A percentile compares a stretch with the other conserved stretches of the same genome.
phyloP scores from a whole-genome alignment of 2,113 vertebrate species.

The Corythornis madagascariensis region DNA sequence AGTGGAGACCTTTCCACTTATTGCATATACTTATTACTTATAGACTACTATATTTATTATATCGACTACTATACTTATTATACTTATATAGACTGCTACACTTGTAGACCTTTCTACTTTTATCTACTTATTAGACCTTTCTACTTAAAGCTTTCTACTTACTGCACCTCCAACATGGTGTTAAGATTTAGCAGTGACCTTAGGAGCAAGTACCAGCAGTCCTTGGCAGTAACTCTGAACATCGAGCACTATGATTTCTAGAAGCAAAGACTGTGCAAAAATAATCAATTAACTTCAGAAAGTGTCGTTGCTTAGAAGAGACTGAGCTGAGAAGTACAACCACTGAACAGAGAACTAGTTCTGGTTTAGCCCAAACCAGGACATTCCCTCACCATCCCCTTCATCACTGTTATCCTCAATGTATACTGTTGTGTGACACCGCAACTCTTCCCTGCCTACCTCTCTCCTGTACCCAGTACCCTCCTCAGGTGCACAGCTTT shows the following conservation, averaged over 20 bases:
- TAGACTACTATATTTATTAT: no score
- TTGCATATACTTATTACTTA: no score
- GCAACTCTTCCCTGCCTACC: neutral
- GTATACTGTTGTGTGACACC: fast-evolving
- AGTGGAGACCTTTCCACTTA: no score
- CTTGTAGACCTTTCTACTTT: no score
- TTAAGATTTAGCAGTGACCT: neutral
- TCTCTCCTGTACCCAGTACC: neutral
- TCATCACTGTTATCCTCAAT: neutral
- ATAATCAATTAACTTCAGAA: neutral
- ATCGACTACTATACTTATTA: no score
- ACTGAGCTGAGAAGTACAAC: neutral
- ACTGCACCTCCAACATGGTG: neutral
- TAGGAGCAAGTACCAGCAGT: neutral
- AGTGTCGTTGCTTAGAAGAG: neutral
- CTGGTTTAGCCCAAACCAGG: neutral
- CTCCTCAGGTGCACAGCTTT: neutral
- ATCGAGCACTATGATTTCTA: neutral
- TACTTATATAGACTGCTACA: no score
- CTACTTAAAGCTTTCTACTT: neutral
- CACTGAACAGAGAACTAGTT: neutral
- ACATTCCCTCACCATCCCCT: neutral
- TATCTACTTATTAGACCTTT: no score
- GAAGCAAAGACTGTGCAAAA: neutral
- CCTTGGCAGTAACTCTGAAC: neutral